Percentiles rank a stretch among this genome's conserved stretches.
These are phyloP conservation scores for Cirrhinus mrigala DNA, from an alignment of 2,797 vertebrate genomes.

Conservation along the genomic window DNA sequence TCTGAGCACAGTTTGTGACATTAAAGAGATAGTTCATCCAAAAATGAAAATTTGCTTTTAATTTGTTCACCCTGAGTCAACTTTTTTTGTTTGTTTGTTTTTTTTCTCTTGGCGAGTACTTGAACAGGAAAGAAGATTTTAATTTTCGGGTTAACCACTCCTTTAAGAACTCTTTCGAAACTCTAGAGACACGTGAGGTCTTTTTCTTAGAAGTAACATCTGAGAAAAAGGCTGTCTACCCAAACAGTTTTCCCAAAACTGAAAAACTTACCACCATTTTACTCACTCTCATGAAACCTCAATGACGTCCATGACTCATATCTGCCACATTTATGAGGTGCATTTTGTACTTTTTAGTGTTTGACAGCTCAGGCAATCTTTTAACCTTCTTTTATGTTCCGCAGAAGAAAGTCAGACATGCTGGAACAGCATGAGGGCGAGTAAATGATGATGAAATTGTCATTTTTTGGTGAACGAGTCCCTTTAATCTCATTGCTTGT, in stretches of 20 bases:
- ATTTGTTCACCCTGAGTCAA: no score
- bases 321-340: neutral
- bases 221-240: neutral
- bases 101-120: neutral
- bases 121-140: neutral
- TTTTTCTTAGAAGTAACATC: no score
- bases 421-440: neutral
- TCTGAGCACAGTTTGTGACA: neutral
- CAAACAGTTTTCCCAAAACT: neutral
- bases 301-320: neutral
- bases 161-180: neutral
- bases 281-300: neutral
- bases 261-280: neutral
- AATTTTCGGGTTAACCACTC: neutral
- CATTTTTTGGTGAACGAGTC: neutral
- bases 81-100: neutral
- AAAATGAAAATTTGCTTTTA: no score
- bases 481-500: constrained; percentile 1
- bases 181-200: no score
- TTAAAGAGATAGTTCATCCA: no score
- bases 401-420: neutral
- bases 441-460: neutral
- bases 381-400: neutral
- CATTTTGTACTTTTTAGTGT: neutral
- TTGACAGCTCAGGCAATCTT: constrained; percentile 22